Evolutionary conservation across 2,113 vertebrate genomes (phyloP).

Genomic region (Eleginops maclovinus): DNA sequence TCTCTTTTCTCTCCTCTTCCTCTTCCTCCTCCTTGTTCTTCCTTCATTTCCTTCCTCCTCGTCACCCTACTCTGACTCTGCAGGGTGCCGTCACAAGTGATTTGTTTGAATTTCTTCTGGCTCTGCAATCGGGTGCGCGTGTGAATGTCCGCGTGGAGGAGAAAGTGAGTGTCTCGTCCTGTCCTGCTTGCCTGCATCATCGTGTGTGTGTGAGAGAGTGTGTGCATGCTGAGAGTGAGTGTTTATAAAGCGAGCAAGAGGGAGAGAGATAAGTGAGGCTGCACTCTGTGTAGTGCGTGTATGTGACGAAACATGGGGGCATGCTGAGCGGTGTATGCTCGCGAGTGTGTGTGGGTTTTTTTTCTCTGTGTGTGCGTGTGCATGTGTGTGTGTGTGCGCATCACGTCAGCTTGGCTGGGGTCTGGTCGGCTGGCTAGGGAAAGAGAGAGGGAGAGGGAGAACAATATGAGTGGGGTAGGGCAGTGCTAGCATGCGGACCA

Average conservation of each 20-base stretch:
- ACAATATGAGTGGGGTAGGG: conserved; percentile 89
- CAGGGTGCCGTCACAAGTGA: conserved; percentile 61
- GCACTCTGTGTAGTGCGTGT: conserved; percentile 44
- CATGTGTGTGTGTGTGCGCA: conserved; percentile 51
- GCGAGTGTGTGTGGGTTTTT: conserved; percentile 15
- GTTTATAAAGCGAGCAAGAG: conserved; percentile 47
- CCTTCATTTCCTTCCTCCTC: conserved; percentile 51
- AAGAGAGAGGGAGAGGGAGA: conserved; percentile 82
- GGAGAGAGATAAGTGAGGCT: conserved; percentile 35
- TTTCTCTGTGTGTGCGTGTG: conserved; percentile 30
- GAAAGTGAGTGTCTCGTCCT: conserved; percentile 77
- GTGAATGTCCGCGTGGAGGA: conserved; percentile 76
- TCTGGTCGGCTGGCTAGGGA: conserved; percentile 69
- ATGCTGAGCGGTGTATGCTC: conserved; percentile 59
- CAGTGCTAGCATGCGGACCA: conserved; percentile 97
- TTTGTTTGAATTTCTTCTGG: conserved; percentile 63
- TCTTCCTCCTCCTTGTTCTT: conserved; percentile 57
- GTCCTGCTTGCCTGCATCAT: conserved; percentile 57
- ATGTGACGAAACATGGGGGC: conserved; percentile 57
- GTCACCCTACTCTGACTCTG: conserved; percentile 49
- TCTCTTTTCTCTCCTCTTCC: conserved; percentile 60
- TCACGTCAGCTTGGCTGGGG: conserved; percentile 78
- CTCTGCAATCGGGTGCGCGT: conserved; percentile 56
- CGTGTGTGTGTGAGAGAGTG: conserved; percentile 11
- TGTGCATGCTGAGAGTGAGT: conserved; percentile 52